Conservation (phyloP, 2,888 invertebrate species). For the Agrochola macilenta region DNA sequence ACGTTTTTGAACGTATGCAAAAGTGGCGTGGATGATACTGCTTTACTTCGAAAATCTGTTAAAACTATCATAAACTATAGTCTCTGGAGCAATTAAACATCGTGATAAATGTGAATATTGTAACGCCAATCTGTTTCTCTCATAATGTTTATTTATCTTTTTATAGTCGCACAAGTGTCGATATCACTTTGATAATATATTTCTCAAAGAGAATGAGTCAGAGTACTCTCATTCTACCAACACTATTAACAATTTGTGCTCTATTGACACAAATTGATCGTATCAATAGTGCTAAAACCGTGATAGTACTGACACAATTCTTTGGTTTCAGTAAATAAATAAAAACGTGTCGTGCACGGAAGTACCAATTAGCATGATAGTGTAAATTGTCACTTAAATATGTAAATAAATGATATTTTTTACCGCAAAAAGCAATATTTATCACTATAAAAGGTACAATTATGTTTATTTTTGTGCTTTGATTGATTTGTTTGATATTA, state of each 20-base stretch:
- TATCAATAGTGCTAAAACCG: slow-evolving; percentile 28
- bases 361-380: slow-evolving; percentile 24
- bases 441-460: background rate
- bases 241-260: slow-evolving; percentile 1
- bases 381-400: slow-evolving; percentile 32
- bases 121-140: background rate
- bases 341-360: slow-evolving; percentile 8
- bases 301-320: slow-evolving; percentile 44
- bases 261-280: slow-evolving; percentile 24
- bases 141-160: background rate
- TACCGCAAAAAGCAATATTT: background rate
- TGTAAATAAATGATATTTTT: background rate
- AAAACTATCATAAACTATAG: background rate
- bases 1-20: slow-evolving; percentile 30
- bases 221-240: background rate
- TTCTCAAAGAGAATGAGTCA: background rate
- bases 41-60: background rate
- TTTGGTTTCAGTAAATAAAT: slow-evolving; percentile 18
- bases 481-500: background rate
- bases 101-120: background rate
- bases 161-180: background rate
- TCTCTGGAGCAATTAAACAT: background rate
- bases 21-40: background rate
- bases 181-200: slow-evolving; percentile 27
- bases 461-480: background rate